phyloP scores from a whole-genome alignment of 2,888 invertebrate genomes.

The Andrena praecox region DNA sequence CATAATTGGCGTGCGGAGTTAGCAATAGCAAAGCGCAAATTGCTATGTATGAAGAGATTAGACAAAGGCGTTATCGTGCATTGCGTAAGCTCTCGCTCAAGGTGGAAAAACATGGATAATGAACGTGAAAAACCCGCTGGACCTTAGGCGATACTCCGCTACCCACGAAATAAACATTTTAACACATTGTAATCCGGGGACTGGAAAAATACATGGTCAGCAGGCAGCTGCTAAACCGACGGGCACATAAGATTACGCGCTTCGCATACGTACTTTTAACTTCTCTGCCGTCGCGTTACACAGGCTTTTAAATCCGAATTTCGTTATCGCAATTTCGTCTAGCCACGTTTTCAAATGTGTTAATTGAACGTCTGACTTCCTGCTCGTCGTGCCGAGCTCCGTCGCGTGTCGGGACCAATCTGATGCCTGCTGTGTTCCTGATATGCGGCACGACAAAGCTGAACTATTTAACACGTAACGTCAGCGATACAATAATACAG shows the following conservation, averaged over 20 bases:
- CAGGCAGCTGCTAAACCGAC: neutral
- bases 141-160: neutral
- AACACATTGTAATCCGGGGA: neutral
- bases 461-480: neutral
- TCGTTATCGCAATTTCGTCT: no score
- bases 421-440: no score
- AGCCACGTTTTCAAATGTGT: no score
- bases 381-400: no score
- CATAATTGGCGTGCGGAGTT: constrained; percentile 17
- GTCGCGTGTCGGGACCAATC: no score
- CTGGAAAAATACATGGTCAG: neutral
- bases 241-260: no score
- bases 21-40: neutral
- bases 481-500: neutral
- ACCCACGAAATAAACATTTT: neutral
- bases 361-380: no score
- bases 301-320: no score
- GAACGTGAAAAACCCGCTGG: neutral
- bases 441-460: neutral
- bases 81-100: constrained; percentile 14
- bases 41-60: neutral
- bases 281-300: no score
- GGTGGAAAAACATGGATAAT: constrained; percentile 3
- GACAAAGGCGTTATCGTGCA: neutral
- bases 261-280: no score